Evolutionary conservation across 1,140 invertebrate genomes (phyloP).

Genomic region (Drosophila orosa): DNA sequence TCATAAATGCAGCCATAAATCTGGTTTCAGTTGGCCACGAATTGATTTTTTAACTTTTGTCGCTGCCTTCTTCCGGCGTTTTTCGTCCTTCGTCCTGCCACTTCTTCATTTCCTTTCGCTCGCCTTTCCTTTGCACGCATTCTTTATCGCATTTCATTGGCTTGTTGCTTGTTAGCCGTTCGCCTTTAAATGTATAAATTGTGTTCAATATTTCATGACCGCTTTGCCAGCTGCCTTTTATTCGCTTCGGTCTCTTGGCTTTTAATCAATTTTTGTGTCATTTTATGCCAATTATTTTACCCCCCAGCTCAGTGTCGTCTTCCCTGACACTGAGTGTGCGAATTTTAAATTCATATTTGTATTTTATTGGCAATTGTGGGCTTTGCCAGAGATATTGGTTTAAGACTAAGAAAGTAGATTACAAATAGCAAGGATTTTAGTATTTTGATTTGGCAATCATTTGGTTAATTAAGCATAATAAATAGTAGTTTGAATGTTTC

Average conservation of each 20-base stretch:
- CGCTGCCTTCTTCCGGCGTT: conserved; percentile 24
- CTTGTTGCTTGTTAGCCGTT: conserved; percentile 68
- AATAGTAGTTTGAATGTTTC: background rate
- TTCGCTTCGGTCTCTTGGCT: conserved; percentile 28
- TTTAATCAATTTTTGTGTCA: conserved; percentile 75
- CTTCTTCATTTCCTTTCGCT: conserved; percentile 66
- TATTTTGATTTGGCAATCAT: background rate
- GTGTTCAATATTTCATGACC: conserved; percentile 71
- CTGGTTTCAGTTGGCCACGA: conserved; percentile 80
- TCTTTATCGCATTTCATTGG: conserved; percentile 74
- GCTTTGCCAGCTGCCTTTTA: conserved; percentile 22
- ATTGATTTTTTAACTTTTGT: conserved; percentile 78
- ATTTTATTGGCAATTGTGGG: background rate
- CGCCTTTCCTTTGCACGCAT: conserved; percentile 33
- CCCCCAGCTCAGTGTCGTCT: conserved; percentile 5
- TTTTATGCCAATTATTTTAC: conserved; percentile 73
- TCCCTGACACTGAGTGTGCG: conserved; percentile 13
- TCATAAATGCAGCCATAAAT: conserved; percentile 83
- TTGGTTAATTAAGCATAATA: background rate
- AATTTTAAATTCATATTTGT: conserved; percentile 13
- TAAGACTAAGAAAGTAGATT: background rate
- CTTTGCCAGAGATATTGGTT: background rate
- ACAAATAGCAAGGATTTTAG: background rate
- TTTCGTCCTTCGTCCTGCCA: conserved; percentile 29
- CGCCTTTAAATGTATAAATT: conserved; percentile 48